A percentile compares a stretch with the other conserved stretches of the same genome.
phyloP scores from a whole-genome alignment of 2,113 vertebrate genomes.

The Tetrax tetrax region DNA sequence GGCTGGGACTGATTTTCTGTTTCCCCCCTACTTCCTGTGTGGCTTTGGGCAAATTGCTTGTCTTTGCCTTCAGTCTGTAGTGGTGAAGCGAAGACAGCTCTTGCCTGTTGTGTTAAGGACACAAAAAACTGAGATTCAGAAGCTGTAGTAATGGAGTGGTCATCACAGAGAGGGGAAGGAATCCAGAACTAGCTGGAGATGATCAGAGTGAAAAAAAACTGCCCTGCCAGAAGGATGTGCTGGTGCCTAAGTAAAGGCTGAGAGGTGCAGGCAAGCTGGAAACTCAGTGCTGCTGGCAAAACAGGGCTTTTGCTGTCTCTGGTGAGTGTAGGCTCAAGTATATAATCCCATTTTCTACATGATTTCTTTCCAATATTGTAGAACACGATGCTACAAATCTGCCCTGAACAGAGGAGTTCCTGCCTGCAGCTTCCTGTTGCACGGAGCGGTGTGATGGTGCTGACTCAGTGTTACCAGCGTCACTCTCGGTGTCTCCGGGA shows the following conservation, averaged over 20 bases:
- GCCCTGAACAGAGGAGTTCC: not conserved
- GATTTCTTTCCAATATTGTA: not conserved
- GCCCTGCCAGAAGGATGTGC: not conserved
- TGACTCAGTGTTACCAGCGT: accelerated
- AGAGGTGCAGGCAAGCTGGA: not conserved
- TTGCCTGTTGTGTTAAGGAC: not conserved
- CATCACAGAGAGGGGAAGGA: not conserved
- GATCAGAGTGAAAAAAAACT: not conserved
- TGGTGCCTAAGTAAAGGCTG: not conserved
- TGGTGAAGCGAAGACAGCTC: not conserved
- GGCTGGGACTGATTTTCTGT: not conserved
- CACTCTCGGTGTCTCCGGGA: not conserved
- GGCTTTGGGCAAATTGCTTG: not conserved
- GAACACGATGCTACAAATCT: accelerated
- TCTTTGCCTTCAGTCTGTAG: not conserved
- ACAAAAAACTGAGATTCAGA: not conserved
- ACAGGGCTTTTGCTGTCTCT: accelerated
- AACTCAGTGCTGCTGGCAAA: not conserved
- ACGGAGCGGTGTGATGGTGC: accelerated
- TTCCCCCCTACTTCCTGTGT: not conserved
- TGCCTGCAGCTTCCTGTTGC: not conserved
- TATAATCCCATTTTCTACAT: not conserved
- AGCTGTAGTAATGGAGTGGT: not conserved
- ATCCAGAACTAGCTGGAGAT: not conserved
- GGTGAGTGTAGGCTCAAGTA: not conserved